Evolutionary conservation across 2,888 invertebrate species (phyloP).

Genomic region (Melitaea athalia): DNA sequence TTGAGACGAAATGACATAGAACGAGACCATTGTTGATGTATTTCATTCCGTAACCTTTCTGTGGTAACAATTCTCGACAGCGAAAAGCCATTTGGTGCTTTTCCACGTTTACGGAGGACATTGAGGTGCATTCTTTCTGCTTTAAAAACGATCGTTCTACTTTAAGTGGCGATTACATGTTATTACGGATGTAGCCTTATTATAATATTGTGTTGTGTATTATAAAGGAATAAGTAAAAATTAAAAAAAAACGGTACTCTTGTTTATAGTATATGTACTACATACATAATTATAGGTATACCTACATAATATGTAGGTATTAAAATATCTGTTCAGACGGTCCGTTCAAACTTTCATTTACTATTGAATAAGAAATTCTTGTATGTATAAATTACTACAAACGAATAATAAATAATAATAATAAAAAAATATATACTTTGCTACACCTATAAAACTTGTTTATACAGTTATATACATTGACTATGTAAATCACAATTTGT

Average conservation of each 20-base stretch:
- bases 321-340: too few species aligned
- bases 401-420: not conserved
- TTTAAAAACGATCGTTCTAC: not conserved
- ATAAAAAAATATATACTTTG: not conserved
- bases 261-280: too few species aligned
- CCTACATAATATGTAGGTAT: too few species aligned
- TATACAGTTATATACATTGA: not conserved
- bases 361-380: too few species aligned
- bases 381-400: too few species aligned
- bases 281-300: too few species aligned
- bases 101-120: not conserved
- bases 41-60: not conserved
- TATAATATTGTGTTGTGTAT: too few species aligned
- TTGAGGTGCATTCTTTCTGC: not conserved
- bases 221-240: too few species aligned
- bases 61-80: conserved; percentile 1
- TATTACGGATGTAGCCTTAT: too few species aligned
- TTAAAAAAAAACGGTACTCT: too few species aligned
- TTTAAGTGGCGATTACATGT: too few species aligned
- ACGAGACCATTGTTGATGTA: not conserved
- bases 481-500: conserved; percentile 13
- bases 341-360: too few species aligned
- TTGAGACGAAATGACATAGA: not conserved
- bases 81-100: conserved; percentile 5
- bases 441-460: not conserved